phyloP scores from a whole-genome alignment of 2,113 vertebrate species.

The Eira barbara region DNA sequence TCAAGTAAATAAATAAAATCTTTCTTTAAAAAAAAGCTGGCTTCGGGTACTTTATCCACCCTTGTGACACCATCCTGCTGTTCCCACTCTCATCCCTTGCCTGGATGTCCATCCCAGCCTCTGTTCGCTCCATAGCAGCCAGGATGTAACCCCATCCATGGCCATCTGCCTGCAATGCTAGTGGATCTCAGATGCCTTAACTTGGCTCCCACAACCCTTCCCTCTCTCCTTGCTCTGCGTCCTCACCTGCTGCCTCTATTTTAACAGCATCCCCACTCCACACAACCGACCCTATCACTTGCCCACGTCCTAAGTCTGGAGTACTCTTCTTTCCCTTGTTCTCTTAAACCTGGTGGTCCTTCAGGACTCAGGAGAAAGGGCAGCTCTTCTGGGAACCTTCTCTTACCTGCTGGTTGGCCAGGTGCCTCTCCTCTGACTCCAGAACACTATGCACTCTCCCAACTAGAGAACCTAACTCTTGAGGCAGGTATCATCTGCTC shows the following conservation, averaged over 20 bases:
- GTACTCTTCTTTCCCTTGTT: not conserved
- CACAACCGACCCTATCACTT: not conserved
- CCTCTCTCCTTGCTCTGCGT: not conserved
- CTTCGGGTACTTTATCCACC: not conserved
- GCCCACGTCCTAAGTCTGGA: not conserved
- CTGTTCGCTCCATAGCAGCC: not conserved
- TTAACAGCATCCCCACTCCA: accelerated
- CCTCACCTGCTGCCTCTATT: not conserved
- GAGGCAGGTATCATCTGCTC: not conserved
- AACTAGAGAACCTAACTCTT: not conserved
- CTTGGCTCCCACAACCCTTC: not conserved
- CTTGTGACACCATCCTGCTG: not conserved
- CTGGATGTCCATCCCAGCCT: not conserved
- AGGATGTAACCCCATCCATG: not conserved
- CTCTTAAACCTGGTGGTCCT: not conserved
- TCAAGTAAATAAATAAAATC: too few relatives aligned
- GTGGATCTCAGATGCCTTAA: not conserved
- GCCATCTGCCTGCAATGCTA: not conserved
- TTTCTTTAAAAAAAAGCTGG: not conserved
- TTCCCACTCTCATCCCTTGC: not conserved
- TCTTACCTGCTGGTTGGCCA: not conserved
- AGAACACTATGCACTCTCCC: not conserved
- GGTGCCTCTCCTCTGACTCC: not conserved
- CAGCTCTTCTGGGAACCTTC: not conserved
- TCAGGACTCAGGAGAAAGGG: not conserved